Evolutionary conservation across 2,888 invertebrate species (phyloP), one percentile per base, ranked within the genome.

Genomic region (Phyto melanocephala): DNA sequence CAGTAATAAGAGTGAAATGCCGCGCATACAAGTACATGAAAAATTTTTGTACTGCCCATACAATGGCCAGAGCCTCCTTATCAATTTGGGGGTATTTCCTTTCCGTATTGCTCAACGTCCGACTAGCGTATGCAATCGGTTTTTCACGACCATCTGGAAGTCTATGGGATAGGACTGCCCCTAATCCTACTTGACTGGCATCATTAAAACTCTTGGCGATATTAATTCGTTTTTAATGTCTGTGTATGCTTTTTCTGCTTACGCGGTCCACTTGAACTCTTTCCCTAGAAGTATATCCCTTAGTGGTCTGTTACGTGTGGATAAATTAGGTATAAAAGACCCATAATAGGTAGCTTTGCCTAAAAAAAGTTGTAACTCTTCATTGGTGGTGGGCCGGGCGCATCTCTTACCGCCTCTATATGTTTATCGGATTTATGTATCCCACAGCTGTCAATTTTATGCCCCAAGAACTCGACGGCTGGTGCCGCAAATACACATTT

Each of bases 401-500:
- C 47, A 13, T 71, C 71, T 28, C 42, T 68, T 15, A 68, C 52
- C 3, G 68, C 40, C 6, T 40, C 6, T 4, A 71, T 8, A 4
- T 72, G 71, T 8, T 20, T 50, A n/a, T 72, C 72, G 1, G 62
- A 52, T 42, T 72, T 60, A 13, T 67, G 67, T 20, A 75, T 67
- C 1, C 74, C 65, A 17, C 15, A 24, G 20, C 20, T 33, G 20
- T 79, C 71, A 54, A 77, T 77, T 22, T 58, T 75, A n/a, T 75
- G 74, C 10, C 65, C 74, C 5, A 56, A n/a, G 22, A 77, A 68
- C 15, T 68, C 52, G 7, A 68, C 77, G 11, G 68, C 58, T 0
- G 68, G 47, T 37, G 63, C 70, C 2, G 62, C 70, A 63, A 78
- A 78, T 10, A 76, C 58, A 50, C 47, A 67, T 37, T 76, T 67